Base-by-base conservation (phyloP, 2,113 vertebrate species). In the Sebastes fasciatus region DNA sequence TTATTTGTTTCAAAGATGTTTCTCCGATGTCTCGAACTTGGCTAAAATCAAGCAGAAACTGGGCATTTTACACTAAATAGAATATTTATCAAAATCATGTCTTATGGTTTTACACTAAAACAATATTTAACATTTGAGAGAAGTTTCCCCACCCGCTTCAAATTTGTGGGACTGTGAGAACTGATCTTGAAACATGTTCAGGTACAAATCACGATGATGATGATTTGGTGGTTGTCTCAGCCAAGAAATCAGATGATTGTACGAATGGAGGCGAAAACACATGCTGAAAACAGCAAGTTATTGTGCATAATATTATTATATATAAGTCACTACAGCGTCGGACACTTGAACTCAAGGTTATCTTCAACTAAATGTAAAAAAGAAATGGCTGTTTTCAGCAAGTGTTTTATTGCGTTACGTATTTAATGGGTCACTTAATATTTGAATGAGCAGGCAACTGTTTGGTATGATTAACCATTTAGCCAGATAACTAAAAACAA, bases 401-500 rank as follows among this genome's bases (percentile, higher is more conserved):
- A 49, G 49, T 68, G 48, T 69, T 80, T 69, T 34, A 49, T 57
- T 81, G 17, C 4, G 2, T 48, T 66, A 49, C 23, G 71, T 69
- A 63, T 16, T 54, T 55, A 48, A 60, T 51, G 61, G 12, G 26
- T 83, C 68, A 83, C 48, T 49, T 70, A 40, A 54, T 62, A 76
- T 68, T 66, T n/a, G 57, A 80, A 73, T 46, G 14, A 64, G 52
- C 1, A 46, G 49, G 46, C 5, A 71, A 7, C 54, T 63, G 4
- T 43, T 34, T 65, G 34, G 43, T 73, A 8, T 34, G 19, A 76
- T 78, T 69, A 75, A 58, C 7, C 63, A 52, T 67, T 79, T 52
- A 88, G 75, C 63, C 72, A 76, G 55, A 76, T 64, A 52, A 65
- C 17, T 64, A 8, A 71, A 60, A 61, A 11, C 2, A 34, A 63